Conservation (phyloP, 2,888 invertebrate genomes). For the Tachina fera region DNA sequence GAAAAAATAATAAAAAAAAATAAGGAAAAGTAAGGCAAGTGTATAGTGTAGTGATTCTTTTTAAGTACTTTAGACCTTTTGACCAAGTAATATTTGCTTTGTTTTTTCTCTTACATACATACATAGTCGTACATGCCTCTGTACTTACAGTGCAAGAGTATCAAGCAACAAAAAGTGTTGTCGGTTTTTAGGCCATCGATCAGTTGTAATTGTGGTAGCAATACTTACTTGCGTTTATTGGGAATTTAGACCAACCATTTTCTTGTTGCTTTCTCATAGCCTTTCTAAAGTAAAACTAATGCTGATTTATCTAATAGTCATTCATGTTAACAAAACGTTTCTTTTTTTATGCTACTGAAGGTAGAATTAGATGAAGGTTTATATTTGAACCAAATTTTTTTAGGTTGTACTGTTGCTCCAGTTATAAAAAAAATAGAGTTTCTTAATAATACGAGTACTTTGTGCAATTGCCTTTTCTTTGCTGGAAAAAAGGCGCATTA, state of each 20-base stretch:
- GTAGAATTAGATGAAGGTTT: conserved; percentile 22
- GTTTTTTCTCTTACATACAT: conserved; percentile 3
- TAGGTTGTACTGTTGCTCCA: not conserved
- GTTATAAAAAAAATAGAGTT: not conserved
- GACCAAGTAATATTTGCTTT: conserved; percentile 67
- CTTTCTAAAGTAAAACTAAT: conserved; percentile 59
- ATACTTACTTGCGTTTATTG: conserved; percentile 32
- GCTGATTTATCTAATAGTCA: conserved; percentile 66
- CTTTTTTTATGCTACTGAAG: conserved; percentile 15
- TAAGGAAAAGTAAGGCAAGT: conserved; percentile 60
- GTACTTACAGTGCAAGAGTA: conserved; percentile 2
- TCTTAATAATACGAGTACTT: too few species aligned
- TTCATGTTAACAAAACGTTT: conserved; percentile 61
- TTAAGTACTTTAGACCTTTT: conserved; percentile 70
- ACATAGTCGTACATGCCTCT: not conserved
- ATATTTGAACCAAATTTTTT: conserved; percentile 49
- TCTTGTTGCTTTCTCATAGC: conserved; percentile 11
- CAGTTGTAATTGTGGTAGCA: conserved; percentile 40
- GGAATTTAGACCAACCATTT: conserved; percentile 53
- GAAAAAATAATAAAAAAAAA: conserved; percentile 28
- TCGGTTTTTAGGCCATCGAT: conserved; percentile 70
- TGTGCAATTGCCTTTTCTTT: too few species aligned
- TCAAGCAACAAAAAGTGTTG: conserved; percentile 39
- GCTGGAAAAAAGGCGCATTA: too few species aligned
- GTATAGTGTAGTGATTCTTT: conserved; percentile 67